Conservation (phyloP, 2,888 invertebrate genomes). For the Lagria hirta region DNA sequence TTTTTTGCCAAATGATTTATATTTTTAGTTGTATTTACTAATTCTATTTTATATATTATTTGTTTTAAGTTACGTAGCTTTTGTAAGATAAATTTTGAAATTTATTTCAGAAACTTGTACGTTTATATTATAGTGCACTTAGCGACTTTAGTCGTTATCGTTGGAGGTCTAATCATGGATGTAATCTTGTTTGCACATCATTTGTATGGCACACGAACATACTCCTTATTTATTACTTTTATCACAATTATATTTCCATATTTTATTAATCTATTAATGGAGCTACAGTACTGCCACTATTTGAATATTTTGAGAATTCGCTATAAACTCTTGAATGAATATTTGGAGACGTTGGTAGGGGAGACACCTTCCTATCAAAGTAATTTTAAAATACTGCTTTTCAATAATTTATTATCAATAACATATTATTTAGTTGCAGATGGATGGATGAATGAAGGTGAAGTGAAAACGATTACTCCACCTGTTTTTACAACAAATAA, state of each 20-base stretch:
- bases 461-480: constrained; percentile 1
- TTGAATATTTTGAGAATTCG: constrained; percentile 33
- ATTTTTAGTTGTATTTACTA: too few species aligned
- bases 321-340: constrained; percentile 36
- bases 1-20: too few species aligned
- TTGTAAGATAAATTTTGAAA: background rate
- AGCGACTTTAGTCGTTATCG: constrained; percentile 1
- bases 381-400: constrained; percentile 14
- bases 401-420: too few species aligned
- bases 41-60: too few species aligned
- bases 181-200: constrained; percentile 3
- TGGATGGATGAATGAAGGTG: constrained; percentile 20
- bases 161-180: constrained; percentile 2
- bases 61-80: too few species aligned
- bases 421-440: constrained; percentile 7
- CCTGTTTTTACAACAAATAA: too few species aligned
- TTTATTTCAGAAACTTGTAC: constrained; percentile 10
- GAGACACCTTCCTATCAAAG: constrained; percentile 27
- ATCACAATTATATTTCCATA: constrained; percentile 23
- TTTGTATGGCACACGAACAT: constrained; percentile 5
- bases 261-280: constrained; percentile 33
- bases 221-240: constrained; percentile 6
- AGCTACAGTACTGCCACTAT: constrained; percentile 38
- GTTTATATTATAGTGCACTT: constrained; percentile 13
- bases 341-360: constrained; percentile 33